Evolutionary conservation across 2,888 invertebrate species (phyloP).

Genomic region (Temnothorax ravouxi): DNA sequence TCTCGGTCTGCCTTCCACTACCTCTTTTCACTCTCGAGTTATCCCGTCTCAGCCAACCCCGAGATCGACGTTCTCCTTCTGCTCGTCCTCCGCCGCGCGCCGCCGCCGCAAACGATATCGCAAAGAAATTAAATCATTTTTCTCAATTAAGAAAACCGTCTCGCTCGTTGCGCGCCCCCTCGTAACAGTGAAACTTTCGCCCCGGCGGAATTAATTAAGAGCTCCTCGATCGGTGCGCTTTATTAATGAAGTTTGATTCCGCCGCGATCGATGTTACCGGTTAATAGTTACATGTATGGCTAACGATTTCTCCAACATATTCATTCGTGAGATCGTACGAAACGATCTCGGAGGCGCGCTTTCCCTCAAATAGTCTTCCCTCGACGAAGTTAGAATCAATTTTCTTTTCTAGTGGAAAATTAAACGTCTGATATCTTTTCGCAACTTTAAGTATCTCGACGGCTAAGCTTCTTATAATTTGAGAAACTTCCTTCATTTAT

Average conservation of each 20-base stretch:
- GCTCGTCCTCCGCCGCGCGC: constrained; percentile 7
- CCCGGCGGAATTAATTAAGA: constrained; percentile 60
- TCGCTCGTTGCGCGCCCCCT: constrained; percentile 20
- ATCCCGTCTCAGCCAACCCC: constrained; percentile 43
- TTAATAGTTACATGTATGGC: constrained; percentile 27
- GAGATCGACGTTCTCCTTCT: constrained; percentile 25
- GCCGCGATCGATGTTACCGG: constrained; percentile 3
- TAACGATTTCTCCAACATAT: constrained; percentile 9
- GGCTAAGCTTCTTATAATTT: constrained; percentile 38
- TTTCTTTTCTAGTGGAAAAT: constrained; percentile 34
- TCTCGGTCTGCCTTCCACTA: constrained; percentile 61
- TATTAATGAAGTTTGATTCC: constrained; percentile 52
- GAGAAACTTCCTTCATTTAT: constrained; percentile 31
- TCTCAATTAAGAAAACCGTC: constrained; percentile 65
- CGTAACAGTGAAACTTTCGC: constrained; percentile 46
- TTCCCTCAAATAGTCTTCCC: background rate
- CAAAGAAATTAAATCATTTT: constrained; percentile 71
- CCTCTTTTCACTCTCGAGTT: constrained; percentile 58
- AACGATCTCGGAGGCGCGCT: background rate
- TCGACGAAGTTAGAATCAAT: background rate
- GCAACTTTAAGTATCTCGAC: constrained; percentile 33
- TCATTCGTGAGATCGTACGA: background rate
- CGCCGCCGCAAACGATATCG: constrained; percentile 48
- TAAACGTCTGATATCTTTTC: constrained; percentile 27
- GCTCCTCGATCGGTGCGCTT: constrained; percentile 23